Base-by-base conservation (phyloP, 2,797 vertebrate genomes). In the Crenichthys baileyi region DNA sequence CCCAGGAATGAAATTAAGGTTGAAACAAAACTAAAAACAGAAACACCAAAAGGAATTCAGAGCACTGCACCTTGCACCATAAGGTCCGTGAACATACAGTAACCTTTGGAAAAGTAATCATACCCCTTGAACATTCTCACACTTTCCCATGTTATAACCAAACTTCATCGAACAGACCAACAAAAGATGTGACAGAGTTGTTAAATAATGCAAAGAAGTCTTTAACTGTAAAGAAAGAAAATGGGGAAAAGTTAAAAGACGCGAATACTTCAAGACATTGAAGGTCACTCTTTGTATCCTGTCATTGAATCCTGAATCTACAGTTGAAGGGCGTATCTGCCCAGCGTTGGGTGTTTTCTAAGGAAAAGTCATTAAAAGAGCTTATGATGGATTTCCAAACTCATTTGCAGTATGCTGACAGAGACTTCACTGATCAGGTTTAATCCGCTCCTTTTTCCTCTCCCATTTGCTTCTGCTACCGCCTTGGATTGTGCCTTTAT, bases 341-440 rank as follows among this genome's bases (percentile, higher is more conserved):
- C 7, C 63, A 7, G 12, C 16, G 61, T 24, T 31, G 67, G 13
- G 16, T 12, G 18, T 29, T 48, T 46, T 31, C 36, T 7, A 41
- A 48, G 39, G 29, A 75, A 50, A 71, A 48, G 53, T 58, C 24
- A 46, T 60, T 53, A 31, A 5, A 58, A 24, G 5, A 61, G 24
- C 29, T 72, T 61, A 61, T 46, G 67, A 31, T 8, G 68, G 55
- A 61, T 74, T 56, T 39, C 11, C 15, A 67, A 46, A 2, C 8
- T 50, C 41, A 73, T 80, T 60, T 36, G 61, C 79, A 79, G 78
- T 68, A 73, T 68, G 48, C 20, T 73, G 60, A 71, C 53, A 48
- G 18, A 61, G 20, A 61, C 39, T 60, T 7, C 4, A 20, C 11
- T 13, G 51, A 20, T 4, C 16, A 24, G 9, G 22, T 46, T 48